These are phyloP conservation scores for Lathronympha strigana DNA, from an alignment of 2,888 invertebrate genomes.

Conservation along the genomic window DNA sequence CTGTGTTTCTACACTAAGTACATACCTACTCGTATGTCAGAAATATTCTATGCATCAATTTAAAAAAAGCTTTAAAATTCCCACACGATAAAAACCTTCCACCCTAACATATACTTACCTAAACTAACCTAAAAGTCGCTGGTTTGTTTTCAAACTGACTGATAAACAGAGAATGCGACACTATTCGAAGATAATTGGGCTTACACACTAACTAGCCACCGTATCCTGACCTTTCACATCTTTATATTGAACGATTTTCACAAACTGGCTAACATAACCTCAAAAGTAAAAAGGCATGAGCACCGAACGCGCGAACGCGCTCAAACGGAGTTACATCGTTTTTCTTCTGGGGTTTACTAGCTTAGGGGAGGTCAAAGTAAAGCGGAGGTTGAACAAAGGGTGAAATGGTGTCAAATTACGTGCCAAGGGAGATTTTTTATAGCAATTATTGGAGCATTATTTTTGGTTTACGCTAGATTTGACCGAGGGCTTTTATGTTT, in stretches of 20 bases:
- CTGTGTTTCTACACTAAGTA: too few relatives aligned
- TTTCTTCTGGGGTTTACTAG: neutral
- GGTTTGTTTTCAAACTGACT: slow-evolving; percentile 37
- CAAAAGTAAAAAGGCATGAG: neutral
- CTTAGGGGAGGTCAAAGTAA: slow-evolving; percentile 5
- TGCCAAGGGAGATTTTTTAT: slow-evolving; percentile 28
- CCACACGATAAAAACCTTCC: neutral
- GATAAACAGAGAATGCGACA: slow-evolving; percentile 31
- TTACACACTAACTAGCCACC: slow-evolving; percentile 20
- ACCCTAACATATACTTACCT: slow-evolving; percentile 11
- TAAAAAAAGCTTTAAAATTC: neutral
- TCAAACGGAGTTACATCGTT: neutral
- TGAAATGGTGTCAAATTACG: slow-evolving; percentile 37
- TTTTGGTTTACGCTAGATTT: slow-evolving; percentile 42
- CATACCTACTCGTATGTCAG: too few relatives aligned
- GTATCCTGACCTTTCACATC: slow-evolving; percentile 1
- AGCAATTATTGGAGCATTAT: slow-evolving; percentile 40
- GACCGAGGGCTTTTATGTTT: slow-evolving; percentile 20
- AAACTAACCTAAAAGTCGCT: neutral
- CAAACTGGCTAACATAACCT: neutral
- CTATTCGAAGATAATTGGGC: slow-evolving; percentile 37
- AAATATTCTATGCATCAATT: too few relatives aligned
- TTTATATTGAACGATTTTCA: neutral
- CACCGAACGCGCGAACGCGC: neutral
- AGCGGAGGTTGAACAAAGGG: slow-evolving; percentile 28